Percentiles rank a stretch among this genome's conserved stretches.
Evolutionary conservation across 2,888 invertebrate genomes (phyloP).

Genomic region (Clivina fossor): DNA sequence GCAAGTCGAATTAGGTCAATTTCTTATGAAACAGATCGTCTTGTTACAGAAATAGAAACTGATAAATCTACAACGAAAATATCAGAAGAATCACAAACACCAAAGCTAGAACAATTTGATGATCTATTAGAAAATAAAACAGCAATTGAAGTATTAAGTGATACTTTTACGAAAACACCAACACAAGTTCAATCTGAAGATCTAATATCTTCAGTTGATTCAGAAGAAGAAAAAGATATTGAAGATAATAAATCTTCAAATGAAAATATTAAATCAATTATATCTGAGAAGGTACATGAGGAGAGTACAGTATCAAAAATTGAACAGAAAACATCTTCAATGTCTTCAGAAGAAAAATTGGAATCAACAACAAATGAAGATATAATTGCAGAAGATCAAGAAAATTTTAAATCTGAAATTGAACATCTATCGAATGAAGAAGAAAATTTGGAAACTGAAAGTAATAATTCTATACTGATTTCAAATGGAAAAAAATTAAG

Average conservation of each 20-base stretch:
- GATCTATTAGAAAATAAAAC: neutral
- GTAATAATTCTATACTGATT: neutral
- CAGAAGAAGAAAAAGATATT: neutral
- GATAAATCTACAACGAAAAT: neutral
- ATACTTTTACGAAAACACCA: neutral
- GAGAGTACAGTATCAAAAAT: too few species aligned
- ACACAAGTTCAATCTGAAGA: conserved; percentile 10
- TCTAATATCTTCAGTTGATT: neutral
- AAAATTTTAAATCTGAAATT: conserved; percentile 4
- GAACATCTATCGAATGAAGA: neutral
- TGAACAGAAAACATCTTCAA: neutral
- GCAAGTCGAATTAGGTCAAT: too few species aligned
- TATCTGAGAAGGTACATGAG: conserved; percentile 1
- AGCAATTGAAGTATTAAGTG: neutral
- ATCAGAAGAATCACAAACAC: neutral
- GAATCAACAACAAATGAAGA: conserved; percentile 4
- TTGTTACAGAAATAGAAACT: neutral
- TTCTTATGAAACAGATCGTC: neutral
- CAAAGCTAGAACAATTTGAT: neutral
- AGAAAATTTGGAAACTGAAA: neutral
- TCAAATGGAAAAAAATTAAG: neutral
- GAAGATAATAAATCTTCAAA: neutral
- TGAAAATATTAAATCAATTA: neutral
- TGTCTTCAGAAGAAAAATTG: neutral
- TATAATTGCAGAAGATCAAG: neutral